Percentiles rank a stretch among this genome's conserved stretches.
Conservation (phyloP, 2,888 invertebrate genomes). For the Caenorhabditis sp. region DNA sequence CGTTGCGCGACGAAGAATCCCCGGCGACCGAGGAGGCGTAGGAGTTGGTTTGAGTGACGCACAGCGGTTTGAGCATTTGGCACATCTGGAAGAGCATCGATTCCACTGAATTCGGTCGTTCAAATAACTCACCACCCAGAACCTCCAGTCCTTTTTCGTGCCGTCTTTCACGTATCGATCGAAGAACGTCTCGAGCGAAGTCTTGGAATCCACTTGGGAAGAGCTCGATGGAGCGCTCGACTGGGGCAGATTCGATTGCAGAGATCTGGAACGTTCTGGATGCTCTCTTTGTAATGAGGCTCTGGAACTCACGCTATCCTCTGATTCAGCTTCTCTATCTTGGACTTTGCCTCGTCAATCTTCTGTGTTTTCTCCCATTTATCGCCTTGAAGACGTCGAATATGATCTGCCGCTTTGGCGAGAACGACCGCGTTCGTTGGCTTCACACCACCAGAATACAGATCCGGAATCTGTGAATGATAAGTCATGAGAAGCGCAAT, state of each 20-base stretch:
- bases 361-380: constrained; percentile 53
- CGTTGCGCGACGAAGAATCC: constrained; percentile 58
- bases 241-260: constrained; percentile 75
- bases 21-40: constrained; percentile 58
- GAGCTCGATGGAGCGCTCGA: constrained; percentile 49
- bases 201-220: constrained; percentile 62
- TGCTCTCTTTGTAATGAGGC: too few species aligned
- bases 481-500: background rate
- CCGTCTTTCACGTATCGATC: constrained; percentile 70
- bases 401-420: constrained; percentile 76
- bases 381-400: constrained; percentile 63
- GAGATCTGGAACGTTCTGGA: constrained; percentile 71
- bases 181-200: constrained; percentile 63
- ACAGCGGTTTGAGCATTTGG: constrained; percentile 64
- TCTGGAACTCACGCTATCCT: constrained; percentile 70
- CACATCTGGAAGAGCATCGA: constrained; percentile 58
- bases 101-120: background rate
- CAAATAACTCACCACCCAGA: constrained; percentile 75
- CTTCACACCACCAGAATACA: constrained; percentile 76
- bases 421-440: constrained; percentile 78
- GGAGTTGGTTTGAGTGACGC: constrained; percentile 58
- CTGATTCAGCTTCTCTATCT: constrained; percentile 59
- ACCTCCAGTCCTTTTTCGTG: constrained; percentile 71
- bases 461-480: constrained; percentile 70
- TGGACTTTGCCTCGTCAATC: constrained; percentile 47